Evolutionary conservation across 2,888 invertebrate species (phyloP).

Genomic region (Dromius quadrimaculatus): DNA sequence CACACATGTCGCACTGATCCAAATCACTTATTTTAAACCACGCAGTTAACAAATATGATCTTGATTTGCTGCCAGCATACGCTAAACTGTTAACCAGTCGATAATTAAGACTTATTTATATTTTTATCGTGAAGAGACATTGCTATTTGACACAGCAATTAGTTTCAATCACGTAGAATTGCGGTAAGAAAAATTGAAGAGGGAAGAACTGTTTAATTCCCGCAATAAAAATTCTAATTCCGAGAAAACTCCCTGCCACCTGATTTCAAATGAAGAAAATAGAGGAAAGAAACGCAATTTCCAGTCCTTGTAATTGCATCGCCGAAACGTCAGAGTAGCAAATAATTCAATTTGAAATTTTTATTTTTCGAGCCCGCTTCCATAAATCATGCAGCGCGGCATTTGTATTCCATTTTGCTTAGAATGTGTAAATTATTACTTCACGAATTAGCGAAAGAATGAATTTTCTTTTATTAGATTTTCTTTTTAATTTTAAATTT

Average conservation of each 20-base stretch:
- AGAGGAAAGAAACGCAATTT: slow-evolving; percentile 16
- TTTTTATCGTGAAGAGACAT: slow-evolving; percentile 1
- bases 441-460: slow-evolving; percentile 50
- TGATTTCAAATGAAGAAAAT: slow-evolving; percentile 33
- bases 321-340: slow-evolving; percentile 43
- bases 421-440: slow-evolving; percentile 52
- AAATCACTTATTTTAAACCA: not conserved
- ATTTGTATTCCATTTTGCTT: slow-evolving; percentile 52
- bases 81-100: slow-evolving; percentile 8
- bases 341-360: slow-evolving; percentile 46
- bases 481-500: slow-evolving; percentile 52
- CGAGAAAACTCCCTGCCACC: slow-evolving; percentile 35
- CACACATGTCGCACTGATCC: not conserved
- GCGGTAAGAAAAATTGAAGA: slow-evolving; percentile 1
- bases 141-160: slow-evolving; percentile 1
- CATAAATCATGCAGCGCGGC: slow-evolving; percentile 39
- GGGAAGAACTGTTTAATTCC: not conserved
- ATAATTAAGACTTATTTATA: slow-evolving; percentile 28
- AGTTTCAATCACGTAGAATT: slow-evolving; percentile 3
- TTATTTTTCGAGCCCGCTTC: slow-evolving; percentile 28
- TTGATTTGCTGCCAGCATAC: slow-evolving; percentile 20
- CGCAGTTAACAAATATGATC: slow-evolving; percentile 12
- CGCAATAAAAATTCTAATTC: slow-evolving; percentile 3
- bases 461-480: slow-evolving; percentile 48
- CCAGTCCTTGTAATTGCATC: slow-evolving; percentile 38